Evolutionary conservation across 2,888 invertebrate species (phyloP), one percentile per base, ranked within the genome.

Genomic region (Junonia oenone): DNA sequence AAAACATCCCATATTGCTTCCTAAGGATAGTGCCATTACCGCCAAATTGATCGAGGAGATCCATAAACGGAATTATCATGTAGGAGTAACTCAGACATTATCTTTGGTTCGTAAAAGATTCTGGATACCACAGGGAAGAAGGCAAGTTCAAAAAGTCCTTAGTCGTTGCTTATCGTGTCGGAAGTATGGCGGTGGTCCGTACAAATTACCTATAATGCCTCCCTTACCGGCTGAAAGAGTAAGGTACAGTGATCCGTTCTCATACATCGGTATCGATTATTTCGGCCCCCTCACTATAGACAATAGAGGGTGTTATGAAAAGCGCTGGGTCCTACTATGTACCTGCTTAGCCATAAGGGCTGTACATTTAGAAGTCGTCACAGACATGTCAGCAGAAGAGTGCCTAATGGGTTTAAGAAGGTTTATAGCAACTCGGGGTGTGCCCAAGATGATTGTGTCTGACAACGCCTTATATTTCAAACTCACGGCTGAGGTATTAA

Each of bases 101-200:
- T 15, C 11, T 8, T 11, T 31, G 6, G 8, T 33, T 22, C 31
- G 46, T 17, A 11, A 47, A 13, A 9, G 5, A 17, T 47, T 15
- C 13, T 47, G 46, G 46, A 15, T 47, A 15, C 46, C 46, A 9
- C 46, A 47, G 6, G 46, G 46, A 0, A 31, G 11, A 33, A 11
- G 15, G 5, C 31, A 31, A 31, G 33, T 47, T 6, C 31, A 31
- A 17, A 49, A 35, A 22, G 17, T 58, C 2, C 9, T 65, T 0
- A 56, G 43, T 15, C 61, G 38, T 29, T 65, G 66, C 45, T 13
- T 31, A 6, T 27, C 40, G 6, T 68, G 67, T 46, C 31, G 45
- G 1, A 68, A 67, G 47, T 61, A 68, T 31, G 63, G 62, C 0
- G 63, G 67, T 14, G 67, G 66, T 0, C 67, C 69, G 0, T 68